Evolutionary conservation across 2,113 vertebrate genomes (phyloP).

Genomic region (Sminthopsis crassicaudata): DNA sequence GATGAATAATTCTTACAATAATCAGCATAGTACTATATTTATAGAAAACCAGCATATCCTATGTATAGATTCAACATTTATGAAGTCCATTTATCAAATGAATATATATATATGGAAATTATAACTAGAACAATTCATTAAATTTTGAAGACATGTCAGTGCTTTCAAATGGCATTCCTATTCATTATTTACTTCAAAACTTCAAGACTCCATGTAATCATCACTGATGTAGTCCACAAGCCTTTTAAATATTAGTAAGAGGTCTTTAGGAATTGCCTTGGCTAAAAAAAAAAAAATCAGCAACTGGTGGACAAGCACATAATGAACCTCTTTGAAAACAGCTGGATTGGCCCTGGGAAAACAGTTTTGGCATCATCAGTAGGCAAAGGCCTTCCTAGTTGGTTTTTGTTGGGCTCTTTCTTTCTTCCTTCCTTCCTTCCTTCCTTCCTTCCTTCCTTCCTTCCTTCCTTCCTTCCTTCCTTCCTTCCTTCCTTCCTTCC

Average conservation of each 20-base stretch:
- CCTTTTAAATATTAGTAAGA: neutral
- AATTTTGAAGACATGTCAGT: constrained; percentile 54
- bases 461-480: too few species aligned
- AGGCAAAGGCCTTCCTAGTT: neutral
- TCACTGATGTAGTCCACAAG: neutral
- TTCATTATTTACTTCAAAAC: constrained; percentile 49
- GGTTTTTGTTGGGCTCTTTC: neutral
- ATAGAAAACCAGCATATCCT: constrained; percentile 34
- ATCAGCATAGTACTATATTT: constrained; percentile 30
- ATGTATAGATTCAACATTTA: constrained; percentile 37
- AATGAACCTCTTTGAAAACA: neutral
- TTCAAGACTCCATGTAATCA: neutral
- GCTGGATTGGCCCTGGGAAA: neutral
- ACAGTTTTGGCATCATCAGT: neutral
- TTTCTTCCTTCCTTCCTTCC: too few species aligned
- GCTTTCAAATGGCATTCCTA: constrained; percentile 37
- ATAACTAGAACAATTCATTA: constrained; percentile 44
- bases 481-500: too few species aligned
- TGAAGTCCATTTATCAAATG: constrained; percentile 20
- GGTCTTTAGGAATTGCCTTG: neutral
- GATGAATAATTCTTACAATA: neutral
- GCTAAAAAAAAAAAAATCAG: neutral
- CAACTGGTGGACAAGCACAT: neutral
- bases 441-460: too few species aligned
- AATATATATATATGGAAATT: constrained; percentile 46